A percentile compares a stretch with the other conserved stretches of the same genome.
phyloP scores from a whole-genome alignment of 2,797 vertebrate species.

The Hephaestus fuliginosus region DNA sequence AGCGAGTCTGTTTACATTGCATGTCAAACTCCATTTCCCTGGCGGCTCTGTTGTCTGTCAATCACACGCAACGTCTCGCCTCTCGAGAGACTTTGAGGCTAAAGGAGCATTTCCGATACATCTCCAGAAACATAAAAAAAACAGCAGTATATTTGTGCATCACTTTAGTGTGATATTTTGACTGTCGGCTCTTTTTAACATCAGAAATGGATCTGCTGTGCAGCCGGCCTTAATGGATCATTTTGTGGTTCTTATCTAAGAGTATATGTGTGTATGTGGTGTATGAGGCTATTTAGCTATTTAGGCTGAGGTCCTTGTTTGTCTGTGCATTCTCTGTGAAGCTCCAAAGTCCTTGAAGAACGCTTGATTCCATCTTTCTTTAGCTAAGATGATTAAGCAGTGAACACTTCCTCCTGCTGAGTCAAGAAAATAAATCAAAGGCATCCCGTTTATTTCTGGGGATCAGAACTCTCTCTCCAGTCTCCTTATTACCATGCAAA shows the following conservation, averaged over 20 bases:
- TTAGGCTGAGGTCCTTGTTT: slow-evolving; percentile 15
- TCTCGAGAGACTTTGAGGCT: slow-evolving; percentile 15
- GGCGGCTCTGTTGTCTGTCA: slow-evolving; percentile 44
- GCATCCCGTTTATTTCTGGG: slow-evolving; percentile 39
- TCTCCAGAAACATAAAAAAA: background rate
- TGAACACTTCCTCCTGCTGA: slow-evolving; percentile 59
- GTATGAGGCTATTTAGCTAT: background rate
- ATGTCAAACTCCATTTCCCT: slow-evolving; percentile 31
- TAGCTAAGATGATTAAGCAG: slow-evolving; percentile 57
- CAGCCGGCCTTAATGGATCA: no score
- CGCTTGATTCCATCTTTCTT: slow-evolving; percentile 37
- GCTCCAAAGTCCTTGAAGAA: slow-evolving; percentile 28
- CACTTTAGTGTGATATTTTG: background rate
- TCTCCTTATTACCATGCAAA: slow-evolving; percentile 79
- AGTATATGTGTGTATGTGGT: background rate
- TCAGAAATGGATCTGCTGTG: background rate
- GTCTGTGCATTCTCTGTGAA: slow-evolving; percentile 20
- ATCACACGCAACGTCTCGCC: background rate
- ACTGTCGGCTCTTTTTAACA: background rate
- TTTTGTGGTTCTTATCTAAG: background rate
- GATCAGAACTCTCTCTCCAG: slow-evolving; percentile 57
- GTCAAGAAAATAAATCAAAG: slow-evolving; percentile 66
- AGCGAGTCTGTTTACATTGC: slow-evolving; percentile 45
- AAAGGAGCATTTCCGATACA: slow-evolving; percentile 29
- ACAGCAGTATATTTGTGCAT: background rate